Conservation (phyloP, 1,140 invertebrate species). For the Eriosoma lanigerum region DNA sequence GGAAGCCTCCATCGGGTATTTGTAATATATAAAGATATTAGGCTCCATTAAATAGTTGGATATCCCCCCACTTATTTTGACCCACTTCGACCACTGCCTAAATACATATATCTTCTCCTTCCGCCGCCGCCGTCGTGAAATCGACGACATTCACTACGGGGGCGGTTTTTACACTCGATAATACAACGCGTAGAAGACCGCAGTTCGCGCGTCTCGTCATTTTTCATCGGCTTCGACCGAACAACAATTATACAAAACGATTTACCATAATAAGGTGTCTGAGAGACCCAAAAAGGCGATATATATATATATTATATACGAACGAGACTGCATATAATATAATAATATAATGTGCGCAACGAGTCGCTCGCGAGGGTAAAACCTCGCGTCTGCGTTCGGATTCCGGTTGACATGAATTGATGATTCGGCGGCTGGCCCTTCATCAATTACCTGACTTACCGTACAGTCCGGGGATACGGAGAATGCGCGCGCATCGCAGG, state of each 20-base stretch:
- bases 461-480: no score
- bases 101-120: no score
- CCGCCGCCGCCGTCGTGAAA: not conserved
- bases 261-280: conserved; percentile 45
- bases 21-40: no score
- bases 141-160: not conserved
- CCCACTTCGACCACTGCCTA: no score
- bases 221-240: conserved; percentile 46
- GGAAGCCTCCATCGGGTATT: no score
- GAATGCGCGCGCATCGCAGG: no score
- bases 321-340: not conserved
- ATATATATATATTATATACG: not conserved
- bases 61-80: no score
- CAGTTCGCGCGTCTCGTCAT: not conserved
- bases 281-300: not conserved
- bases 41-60: no score
- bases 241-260: conserved; percentile 47
- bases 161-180: conserved; percentile 3
- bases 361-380: conserved; percentile 1
- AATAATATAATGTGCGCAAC: not conserved
- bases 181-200: not conserved
- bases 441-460: conserved; percentile 51
- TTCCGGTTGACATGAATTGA: conserved; percentile 51
- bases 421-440: conserved; percentile 47
- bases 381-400: conserved; percentile 47